Base-by-base conservation (phyloP, 1,140 invertebrate genomes). In the Sesamia nonagrioides region DNA sequence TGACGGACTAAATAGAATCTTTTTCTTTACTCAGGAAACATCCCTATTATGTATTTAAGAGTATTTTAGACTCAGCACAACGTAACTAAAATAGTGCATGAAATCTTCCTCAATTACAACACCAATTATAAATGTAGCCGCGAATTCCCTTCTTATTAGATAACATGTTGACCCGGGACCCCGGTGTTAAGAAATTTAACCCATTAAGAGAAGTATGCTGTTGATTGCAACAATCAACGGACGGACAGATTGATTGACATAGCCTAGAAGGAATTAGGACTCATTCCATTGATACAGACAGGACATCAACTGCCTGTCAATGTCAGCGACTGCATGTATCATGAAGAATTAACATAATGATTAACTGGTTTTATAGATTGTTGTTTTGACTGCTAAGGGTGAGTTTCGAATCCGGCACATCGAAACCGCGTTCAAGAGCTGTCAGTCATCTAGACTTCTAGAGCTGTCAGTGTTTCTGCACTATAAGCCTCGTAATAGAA, bases 171-270 rank as follows among this genome's bases (percentile, higher is more conserved):
- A 87, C 91, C 86, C 85, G 77, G 82, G 86, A 88, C 89, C 88
- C 86, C 87, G 82, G 82, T 82, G 89, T 92, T 90, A 90, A 90
- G 89, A 87, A 92, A 93, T 91, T 92, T 86, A 91, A 86, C 79
- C 72, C 77, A 61, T 81, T 85, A 83, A 83, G 74, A 61, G 69
- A 69, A 69, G 54, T 68, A 73, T 71, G 73, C 63, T 18, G 48
- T 71, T 83, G 82, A 78, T 78, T 80, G 79, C 54, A 33, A 72
- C 78, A 83, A 83, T 83, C 78, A 74, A 58, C 52, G 3, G 9
- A 21, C 58, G 60, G 71, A 40, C 60, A 58, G 60, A 54, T 74
- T 74, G 78, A 79, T 42, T 66, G 71, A 79, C 78, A 79, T 58
- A 54, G 61, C 27, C 48, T 35, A 63, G 33, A 63, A 21, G 48